phyloP scores from a whole-genome alignment of 2,797 vertebrate genomes.

The Arctocebus calabarensis region DNA sequence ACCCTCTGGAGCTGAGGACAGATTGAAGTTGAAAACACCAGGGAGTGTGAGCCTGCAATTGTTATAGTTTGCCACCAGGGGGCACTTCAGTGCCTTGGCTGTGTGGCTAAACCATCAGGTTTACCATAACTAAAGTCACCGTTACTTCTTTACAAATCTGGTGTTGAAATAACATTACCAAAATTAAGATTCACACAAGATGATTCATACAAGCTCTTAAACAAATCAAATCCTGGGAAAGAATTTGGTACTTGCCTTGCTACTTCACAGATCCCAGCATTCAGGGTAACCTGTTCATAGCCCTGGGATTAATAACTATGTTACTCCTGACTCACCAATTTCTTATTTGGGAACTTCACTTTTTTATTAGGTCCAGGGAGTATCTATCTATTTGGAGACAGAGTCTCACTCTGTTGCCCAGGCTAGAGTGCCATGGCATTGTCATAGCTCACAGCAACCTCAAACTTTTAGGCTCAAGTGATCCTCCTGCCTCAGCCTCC shows the following conservation, averaged over 20 bases:
- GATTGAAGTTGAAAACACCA: not conserved
- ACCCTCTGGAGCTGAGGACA: not conserved
- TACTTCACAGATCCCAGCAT: not conserved
- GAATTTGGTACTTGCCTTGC: not conserved
- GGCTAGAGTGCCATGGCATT: too few relatives aligned
- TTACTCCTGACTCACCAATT: not conserved
- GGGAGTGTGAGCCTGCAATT: slow-evolving; percentile 44
- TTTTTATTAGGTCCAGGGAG: not conserved
- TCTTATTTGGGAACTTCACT: not conserved
- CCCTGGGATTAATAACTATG: not conserved
- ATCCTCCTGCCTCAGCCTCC: too few relatives aligned
- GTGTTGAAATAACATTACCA: slow-evolving; percentile 5
- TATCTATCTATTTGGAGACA: not conserved
- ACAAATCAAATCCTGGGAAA: slow-evolving; percentile 6
- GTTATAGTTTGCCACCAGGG: slow-evolving; percentile 38
- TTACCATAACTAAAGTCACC: slow-evolving; percentile 5
- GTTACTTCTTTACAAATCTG: slow-evolving; percentile 50
- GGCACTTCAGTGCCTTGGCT: slow-evolving; percentile 19
- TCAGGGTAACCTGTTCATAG: not conserved
- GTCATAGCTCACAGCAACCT: too few relatives aligned
- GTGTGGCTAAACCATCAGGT: not conserved
- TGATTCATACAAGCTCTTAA: slow-evolving; percentile 50
- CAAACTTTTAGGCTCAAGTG: too few relatives aligned
- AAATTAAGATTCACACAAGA: slow-evolving; percentile 38
- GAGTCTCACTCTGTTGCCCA: too few relatives aligned